These are phyloP conservation scores for Bibio marci DNA, from an alignment of 2,888 invertebrate genomes.

Conservation along the genomic window DNA sequence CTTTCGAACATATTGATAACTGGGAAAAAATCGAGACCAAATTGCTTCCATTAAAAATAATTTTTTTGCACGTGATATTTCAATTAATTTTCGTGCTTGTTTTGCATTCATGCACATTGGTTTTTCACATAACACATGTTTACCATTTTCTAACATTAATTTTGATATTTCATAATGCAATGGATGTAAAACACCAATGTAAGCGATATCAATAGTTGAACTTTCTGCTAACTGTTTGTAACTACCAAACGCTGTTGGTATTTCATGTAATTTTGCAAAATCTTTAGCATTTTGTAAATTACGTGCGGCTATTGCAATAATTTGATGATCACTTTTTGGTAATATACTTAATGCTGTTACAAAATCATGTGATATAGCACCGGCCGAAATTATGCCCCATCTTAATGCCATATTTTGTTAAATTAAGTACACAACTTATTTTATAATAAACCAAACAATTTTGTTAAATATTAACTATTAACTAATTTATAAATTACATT, in stretches of 20 bases:
- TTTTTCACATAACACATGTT: slow-evolving; percentile 73
- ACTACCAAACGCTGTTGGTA: slow-evolving; percentile 52
- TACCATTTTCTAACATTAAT: slow-evolving; percentile 53
- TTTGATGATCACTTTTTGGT: slow-evolving; percentile 46
- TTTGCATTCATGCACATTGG: slow-evolving; percentile 56
- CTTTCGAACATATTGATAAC: slow-evolving; percentile 43
- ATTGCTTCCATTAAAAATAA: slow-evolving; percentile 64
- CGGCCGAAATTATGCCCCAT: slow-evolving; percentile 41
- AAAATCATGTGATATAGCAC: slow-evolving; percentile 74
- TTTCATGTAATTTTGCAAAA: slow-evolving; percentile 58
- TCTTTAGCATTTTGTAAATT: slow-evolving; percentile 50
- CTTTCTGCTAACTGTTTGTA: slow-evolving; percentile 61
- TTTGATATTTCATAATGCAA: slow-evolving; percentile 47
- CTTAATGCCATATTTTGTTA: slow-evolving; percentile 10
- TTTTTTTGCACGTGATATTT: slow-evolving; percentile 42
- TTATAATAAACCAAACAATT: no score
- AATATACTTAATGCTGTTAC: slow-evolving; percentile 49
- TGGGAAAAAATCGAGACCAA: slow-evolving; percentile 62
- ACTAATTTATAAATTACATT: no score
- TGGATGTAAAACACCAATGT: slow-evolving; percentile 35
- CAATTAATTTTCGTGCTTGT: slow-evolving; percentile 44
- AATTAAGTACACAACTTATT: no score
- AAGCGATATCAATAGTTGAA: slow-evolving; percentile 37
- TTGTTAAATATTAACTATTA: no score
- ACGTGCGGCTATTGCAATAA: slow-evolving; percentile 63